Percentiles rank a stretch among this genome's conserved stretches.
These are phyloP conservation scores for Leptodirus hochenwartii DNA, from an alignment of 2,888 invertebrate genomes.

Conservation along the genomic window DNA sequence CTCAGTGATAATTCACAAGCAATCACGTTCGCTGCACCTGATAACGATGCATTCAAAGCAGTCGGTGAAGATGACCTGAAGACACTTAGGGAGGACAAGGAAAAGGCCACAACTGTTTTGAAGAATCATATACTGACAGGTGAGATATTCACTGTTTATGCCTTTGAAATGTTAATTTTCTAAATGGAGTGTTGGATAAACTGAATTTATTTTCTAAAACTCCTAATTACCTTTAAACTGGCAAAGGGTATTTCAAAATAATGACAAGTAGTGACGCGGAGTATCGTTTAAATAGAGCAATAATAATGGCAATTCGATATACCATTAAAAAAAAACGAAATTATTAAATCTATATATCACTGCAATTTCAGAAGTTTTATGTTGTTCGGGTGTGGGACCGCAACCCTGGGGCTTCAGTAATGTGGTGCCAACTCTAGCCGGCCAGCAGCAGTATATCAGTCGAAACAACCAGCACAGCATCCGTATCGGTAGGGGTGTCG, in stretches of 20 bases:
- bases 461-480: constrained; percentile 21
- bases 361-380: constrained; percentile 27
- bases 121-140: constrained; percentile 35
- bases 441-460: constrained; percentile 21
- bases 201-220: no score
- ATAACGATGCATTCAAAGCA: constrained; percentile 33
- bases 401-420: constrained; percentile 25
- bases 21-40: constrained; percentile 38
- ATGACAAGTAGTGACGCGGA: no score
- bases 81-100: constrained; percentile 28
- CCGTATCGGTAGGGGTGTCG: constrained; percentile 21
- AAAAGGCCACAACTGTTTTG: constrained; percentile 28
- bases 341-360: no score
- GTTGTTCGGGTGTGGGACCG: constrained; percentile 25
- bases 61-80: constrained; percentile 29
- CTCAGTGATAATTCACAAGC: constrained; percentile 27
- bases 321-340: no score
- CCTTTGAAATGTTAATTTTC: no score
- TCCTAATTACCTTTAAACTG: no score
- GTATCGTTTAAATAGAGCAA: no score
- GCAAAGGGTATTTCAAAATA: no score
- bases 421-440: constrained; percentile 21
- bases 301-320: no score
- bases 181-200: no score
- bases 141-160: no score